Evolutionary conservation across 2,113 vertebrate genomes (phyloP).

Genomic region (Desmodus rotundus): DNA sequence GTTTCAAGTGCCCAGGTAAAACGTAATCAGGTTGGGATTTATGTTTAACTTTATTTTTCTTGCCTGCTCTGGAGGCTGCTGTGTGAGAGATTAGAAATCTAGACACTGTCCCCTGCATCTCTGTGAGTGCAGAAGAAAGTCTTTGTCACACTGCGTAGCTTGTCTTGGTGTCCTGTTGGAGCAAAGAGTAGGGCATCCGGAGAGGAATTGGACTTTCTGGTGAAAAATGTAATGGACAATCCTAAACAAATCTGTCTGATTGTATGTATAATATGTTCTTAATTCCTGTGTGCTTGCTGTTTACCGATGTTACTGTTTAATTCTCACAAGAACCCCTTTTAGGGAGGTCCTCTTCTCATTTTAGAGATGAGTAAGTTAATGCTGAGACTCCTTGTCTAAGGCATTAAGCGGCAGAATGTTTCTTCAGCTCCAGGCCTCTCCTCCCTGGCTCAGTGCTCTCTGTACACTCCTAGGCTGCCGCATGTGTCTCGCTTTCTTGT

Average conservation of each 20-base stretch:
- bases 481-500: not conserved
- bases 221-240: not conserved
- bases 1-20: constrained; percentile 33
- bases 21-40: constrained; percentile 36
- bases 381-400: not conserved
- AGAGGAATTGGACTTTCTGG: not conserved
- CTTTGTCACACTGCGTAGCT: not conserved
- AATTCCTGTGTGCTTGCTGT: not conserved
- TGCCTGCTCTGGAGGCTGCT: not conserved
- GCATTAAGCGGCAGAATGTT: not conserved
- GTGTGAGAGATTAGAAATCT: constrained; percentile 6
- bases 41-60: constrained; percentile 56
- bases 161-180: not conserved
- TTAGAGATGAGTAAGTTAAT: not conserved
- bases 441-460: not conserved
- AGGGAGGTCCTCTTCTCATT: not conserved
- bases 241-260: not conserved
- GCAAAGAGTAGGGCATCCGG: not conserved
- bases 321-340: not conserved
- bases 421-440: not conserved
- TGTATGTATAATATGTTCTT: not conserved
- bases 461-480: not conserved
- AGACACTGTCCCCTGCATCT: not conserved
- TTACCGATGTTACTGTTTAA: not conserved
- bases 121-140: not conserved